Percentiles rank a stretch among this genome's conserved stretches.
phyloP scores from a whole-genome alignment of 2,797 vertebrate species.

The Danio tinwini region DNA sequence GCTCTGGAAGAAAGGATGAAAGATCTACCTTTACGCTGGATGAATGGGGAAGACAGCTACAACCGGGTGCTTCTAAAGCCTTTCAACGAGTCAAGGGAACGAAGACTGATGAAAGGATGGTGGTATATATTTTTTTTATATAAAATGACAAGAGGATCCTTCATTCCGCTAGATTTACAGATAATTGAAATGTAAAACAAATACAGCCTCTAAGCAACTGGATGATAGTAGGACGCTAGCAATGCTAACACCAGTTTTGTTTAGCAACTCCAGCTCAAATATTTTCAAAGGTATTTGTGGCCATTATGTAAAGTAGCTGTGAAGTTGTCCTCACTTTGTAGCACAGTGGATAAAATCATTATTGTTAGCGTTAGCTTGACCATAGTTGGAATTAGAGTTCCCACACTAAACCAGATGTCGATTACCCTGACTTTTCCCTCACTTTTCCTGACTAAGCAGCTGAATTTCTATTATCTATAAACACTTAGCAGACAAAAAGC shows the following conservation, averaged over 20 bases:
- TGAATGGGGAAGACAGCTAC: slow-evolving; percentile 51
- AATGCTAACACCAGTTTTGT: neutral
- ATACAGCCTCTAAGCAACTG: neutral
- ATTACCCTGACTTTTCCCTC: no score
- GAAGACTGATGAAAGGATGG: slow-evolving; percentile 31
- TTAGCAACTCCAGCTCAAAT: neutral
- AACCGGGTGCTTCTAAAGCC: slow-evolving; percentile 32
- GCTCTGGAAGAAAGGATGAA: slow-evolving; percentile 61
- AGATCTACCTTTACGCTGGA: slow-evolving; percentile 51
- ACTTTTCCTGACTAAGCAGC: no score
- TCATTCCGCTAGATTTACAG: slow-evolving; percentile 11
- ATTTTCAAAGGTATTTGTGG: neutral
- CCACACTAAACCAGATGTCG: no score
- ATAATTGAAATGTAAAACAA: slow-evolving; percentile 13
- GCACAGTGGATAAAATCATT: neutral
- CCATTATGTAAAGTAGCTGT: no score
- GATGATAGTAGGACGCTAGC: neutral
- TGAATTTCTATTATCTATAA: no score
- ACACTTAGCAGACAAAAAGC: no score
- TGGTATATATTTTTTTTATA: neutral
- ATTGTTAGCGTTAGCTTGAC: neutral
- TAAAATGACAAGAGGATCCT: slow-evolving; percentile 28
- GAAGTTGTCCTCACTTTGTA: no score
- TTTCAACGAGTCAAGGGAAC: slow-evolving; percentile 37
- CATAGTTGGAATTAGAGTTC: no score